Conservation (phyloP, 2,888 invertebrate genomes). For the Cephalotes varians region DNA sequence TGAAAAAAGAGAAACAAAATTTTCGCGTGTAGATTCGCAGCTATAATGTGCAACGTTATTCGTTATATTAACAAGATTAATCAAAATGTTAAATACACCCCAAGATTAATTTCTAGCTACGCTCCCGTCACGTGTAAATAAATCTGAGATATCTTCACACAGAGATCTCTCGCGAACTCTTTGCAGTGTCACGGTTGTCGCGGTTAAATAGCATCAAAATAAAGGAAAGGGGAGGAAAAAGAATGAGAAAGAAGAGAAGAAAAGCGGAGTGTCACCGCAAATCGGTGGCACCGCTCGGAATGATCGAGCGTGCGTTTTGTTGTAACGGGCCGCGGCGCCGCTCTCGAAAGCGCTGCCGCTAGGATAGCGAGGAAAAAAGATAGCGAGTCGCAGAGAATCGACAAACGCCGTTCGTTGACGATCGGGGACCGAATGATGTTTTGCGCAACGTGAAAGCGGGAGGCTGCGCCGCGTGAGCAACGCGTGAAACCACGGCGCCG, state of each 20-base stretch:
- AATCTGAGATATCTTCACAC: slow-evolving; percentile 1
- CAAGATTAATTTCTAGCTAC: neutral
- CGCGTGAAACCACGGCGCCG: slow-evolving; percentile 27
- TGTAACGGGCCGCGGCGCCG: slow-evolving; percentile 9
- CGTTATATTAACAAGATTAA: neutral
- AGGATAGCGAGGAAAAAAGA: neutral
- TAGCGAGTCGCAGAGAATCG: slow-evolving; percentile 40
- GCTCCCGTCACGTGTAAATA: slow-evolving; percentile 4
- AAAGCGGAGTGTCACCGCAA: slow-evolving; percentile 30
- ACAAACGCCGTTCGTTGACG: slow-evolving; percentile 5
- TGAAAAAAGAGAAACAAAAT: slow-evolving; percentile 14
- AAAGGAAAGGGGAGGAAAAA: neutral
- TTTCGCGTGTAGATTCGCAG: neutral
- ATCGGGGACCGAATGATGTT: slow-evolving; percentile 35
- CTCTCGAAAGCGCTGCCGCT: slow-evolving; percentile 15
- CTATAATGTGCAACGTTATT: neutral
- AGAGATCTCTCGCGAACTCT: neutral
- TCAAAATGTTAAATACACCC: neutral
- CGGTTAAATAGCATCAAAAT: neutral
- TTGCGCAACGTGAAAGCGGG: slow-evolving; percentile 58
- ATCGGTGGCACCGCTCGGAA: slow-evolving; percentile 10
- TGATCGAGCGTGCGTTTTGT: slow-evolving; percentile 32
- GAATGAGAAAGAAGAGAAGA: neutral
- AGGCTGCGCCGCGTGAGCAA: slow-evolving; percentile 28
- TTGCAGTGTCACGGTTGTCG: neutral